Evolutionary conservation across 1,140 invertebrate genomes (phyloP).

Genomic region (Asbolus verrucosus): DNA sequence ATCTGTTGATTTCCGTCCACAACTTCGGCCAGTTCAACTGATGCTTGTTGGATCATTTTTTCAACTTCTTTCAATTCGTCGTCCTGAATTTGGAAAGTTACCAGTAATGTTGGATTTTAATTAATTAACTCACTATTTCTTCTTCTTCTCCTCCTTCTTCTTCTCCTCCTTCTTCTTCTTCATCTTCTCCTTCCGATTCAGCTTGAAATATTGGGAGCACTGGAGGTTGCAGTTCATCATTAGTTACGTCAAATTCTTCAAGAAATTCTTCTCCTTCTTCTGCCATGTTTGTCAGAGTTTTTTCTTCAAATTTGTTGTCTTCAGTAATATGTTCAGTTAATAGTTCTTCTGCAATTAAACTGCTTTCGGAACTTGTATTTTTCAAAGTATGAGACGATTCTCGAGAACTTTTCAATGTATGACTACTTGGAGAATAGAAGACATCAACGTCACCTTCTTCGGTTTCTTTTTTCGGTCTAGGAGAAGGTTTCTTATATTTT

Average conservation of each 20-base stretch:
- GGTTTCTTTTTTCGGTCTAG: background rate
- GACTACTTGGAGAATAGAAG: conserved; percentile 29
- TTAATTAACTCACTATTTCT: too few relatives aligned
- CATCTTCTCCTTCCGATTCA: conserved; percentile 8
- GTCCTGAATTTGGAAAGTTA: too few relatives aligned
- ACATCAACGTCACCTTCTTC: conserved; percentile 14
- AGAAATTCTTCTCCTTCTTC: conserved; percentile 61
- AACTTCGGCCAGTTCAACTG: conserved; percentile 56
- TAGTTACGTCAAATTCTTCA: conserved; percentile 54
- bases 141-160: background rate
- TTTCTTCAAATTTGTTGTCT: conserved; percentile 71
- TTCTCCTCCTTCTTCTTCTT: conserved; percentile 21
- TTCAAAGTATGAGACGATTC: background rate
- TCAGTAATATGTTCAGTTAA: conserved; percentile 65
- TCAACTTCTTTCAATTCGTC: conserved; percentile 58
- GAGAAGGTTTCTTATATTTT: background rate
- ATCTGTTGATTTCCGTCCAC: conserved; percentile 55
- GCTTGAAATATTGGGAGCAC: background rate
- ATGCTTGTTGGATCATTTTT: conserved; percentile 58
- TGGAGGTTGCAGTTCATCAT: background rate
- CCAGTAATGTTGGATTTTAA: too few relatives aligned
- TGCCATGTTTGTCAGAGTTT: conserved; percentile 67
- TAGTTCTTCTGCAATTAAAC: background rate
- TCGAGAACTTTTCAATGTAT: background rate
- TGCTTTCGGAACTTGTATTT: conserved; percentile 3